Conservation (phyloP, 1,140 invertebrate species). For the Palaemon carinicauda region DNA sequence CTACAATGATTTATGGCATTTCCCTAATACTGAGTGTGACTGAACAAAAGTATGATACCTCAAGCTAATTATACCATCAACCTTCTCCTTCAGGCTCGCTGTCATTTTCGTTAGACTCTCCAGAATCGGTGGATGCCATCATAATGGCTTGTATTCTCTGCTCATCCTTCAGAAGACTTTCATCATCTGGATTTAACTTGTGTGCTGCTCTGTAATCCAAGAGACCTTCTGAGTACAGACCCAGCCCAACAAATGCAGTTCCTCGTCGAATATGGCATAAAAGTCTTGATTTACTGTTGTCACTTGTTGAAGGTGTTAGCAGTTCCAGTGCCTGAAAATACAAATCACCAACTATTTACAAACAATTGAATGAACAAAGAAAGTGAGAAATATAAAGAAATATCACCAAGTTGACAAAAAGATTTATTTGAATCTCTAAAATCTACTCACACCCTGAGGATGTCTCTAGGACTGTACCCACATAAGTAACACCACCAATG, state of each 20-base stretch:
- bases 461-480: too few species aligned
- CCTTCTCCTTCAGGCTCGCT: conserved; percentile 28
- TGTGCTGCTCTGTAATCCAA: conserved; percentile 45
- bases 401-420: too few species aligned
- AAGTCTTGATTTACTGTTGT: conserved; percentile 40
- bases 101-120: conserved; percentile 24
- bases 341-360: too few species aligned
- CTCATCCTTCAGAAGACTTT: conserved; percentile 29
- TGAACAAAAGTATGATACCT: too few species aligned
- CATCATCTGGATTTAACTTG: conserved; percentile 38
- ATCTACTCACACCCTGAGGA: background rate
- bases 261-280: conserved; percentile 49
- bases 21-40: too few species aligned
- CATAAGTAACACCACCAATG: too few species aligned
- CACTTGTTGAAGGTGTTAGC: conserved; percentile 31
- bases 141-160: conserved; percentile 34
- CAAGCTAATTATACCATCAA: too few species aligned
- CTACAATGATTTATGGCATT: too few species aligned
- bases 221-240: conserved; percentile 40
- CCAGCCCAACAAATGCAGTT: conserved; percentile 38
- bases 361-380: too few species aligned
- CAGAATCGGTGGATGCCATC: conserved; percentile 25
- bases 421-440: background rate
- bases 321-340: conserved; percentile 49
- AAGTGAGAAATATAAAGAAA: background rate